Percentiles rank a stretch among this genome's conserved stretches.
Conservation (phyloP, 2,113 vertebrate species). For the Pluvianellus socialis region DNA sequence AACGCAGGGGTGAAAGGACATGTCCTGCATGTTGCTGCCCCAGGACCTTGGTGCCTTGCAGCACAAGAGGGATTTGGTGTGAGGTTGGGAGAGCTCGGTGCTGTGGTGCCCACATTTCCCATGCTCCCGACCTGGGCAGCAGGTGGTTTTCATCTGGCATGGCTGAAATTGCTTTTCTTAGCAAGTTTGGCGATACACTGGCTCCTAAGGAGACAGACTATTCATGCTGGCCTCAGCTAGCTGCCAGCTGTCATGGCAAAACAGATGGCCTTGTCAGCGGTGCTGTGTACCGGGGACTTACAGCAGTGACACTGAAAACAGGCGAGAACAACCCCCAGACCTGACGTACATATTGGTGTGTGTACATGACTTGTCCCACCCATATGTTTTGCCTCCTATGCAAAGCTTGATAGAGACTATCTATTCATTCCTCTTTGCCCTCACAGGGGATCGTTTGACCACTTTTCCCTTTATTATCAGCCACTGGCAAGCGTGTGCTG, state of each 20-base stretch:
- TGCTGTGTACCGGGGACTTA: not conserved
- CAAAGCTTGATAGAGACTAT: not conserved
- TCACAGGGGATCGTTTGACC: not conserved
- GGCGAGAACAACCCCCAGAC: not conserved
- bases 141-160: not conserved
- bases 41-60: not conserved
- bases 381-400: not conserved
- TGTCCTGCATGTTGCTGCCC: not conserved
- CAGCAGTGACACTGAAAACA: not conserved
- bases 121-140: not conserved
- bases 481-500: not conserved
- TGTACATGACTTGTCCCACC: not conserved
- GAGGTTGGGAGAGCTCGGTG: not conserved
- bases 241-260: slow-evolving; percentile 38
- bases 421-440: not conserved
- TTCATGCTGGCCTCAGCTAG: slow-evolving; percentile 15
- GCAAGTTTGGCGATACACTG: not conserved
- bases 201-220: not conserved
- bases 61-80: not conserved
- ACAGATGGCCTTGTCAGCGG: slow-evolving; percentile 39
- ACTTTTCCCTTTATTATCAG: not conserved
- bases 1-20: not conserved
- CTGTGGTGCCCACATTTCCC: not conserved
- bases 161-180: not conserved
- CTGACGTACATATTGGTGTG: not conserved